Percentiles rank a stretch among this genome's conserved stretches.
phyloP scores from a whole-genome alignment of 2,113 vertebrate species.

The Heterotis niloticus region DNA sequence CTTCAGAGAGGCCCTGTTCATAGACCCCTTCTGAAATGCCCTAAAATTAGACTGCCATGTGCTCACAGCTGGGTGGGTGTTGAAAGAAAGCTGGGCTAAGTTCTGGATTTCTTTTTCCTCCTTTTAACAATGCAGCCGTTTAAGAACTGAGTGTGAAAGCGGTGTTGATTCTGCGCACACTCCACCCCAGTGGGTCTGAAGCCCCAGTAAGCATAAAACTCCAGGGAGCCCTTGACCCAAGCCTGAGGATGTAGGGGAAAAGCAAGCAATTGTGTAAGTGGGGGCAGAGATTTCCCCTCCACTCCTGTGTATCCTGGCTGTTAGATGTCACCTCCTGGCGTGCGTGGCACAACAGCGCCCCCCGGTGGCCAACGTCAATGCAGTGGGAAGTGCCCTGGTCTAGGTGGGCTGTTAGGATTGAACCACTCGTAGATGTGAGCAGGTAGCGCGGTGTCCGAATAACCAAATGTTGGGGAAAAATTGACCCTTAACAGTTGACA shows the following conservation, averaged over 20 bases:
- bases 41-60: background rate
- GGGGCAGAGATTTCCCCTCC: background rate
- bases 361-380: background rate
- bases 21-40: background rate
- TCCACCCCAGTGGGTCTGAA: background rate
- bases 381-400: too few species aligned
- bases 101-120: background rate
- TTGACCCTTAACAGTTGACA: too few species aligned
- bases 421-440: too few species aligned
- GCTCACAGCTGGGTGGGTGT: background rate
- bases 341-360: constrained; percentile 8
- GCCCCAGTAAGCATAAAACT: background rate
- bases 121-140: background rate
- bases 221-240: background rate
- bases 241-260: background rate
- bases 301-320: background rate
- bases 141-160: background rate
- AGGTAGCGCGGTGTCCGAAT: too few species aligned
- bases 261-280: background rate
- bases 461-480: too few species aligned
- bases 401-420: too few species aligned
- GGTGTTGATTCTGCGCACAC: too few species aligned
- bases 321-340: background rate
- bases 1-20: background rate
- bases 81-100: background rate